Conservation (phyloP, 2,797 vertebrate species). For the Arremon aurantiirostris region DNA sequence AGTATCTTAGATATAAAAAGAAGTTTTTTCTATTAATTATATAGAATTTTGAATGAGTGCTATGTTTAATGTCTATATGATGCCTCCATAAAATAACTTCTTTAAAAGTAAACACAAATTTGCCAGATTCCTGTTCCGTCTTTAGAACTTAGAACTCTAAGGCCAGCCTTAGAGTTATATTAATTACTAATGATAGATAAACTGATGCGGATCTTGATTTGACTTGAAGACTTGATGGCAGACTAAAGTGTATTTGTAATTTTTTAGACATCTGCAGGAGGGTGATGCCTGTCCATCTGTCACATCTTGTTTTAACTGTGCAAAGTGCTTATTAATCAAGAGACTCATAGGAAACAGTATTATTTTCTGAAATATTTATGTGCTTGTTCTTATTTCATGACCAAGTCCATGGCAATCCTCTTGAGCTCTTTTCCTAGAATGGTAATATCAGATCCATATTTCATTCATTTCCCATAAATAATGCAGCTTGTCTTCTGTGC, state of each 20-base stretch:
- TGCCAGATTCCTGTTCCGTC: neutral
- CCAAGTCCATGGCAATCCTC: neutral
- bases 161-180: neutral
- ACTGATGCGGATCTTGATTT: neutral
- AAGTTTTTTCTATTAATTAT: neutral
- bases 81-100: neutral
- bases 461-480: neutral
- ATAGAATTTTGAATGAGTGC: neutral
- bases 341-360: neutral
- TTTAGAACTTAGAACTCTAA: too few species aligned
- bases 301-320: neutral
- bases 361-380: neutral
- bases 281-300: neutral
- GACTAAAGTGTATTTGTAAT: neutral
- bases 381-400: neutral
- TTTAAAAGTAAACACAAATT: neutral
- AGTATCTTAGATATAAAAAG: neutral
- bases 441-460: neutral
- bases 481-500: neutral
- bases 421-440: neutral
- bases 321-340: neutral
- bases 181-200: neutral
- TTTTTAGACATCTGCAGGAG: neutral
- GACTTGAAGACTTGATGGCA: neutral
- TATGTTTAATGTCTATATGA: neutral